Percentiles rank a stretch among this genome's conserved stretches.
phyloP scores from a whole-genome alignment of 2,113 vertebrate genomes.

The Platichthys stellatus region DNA sequence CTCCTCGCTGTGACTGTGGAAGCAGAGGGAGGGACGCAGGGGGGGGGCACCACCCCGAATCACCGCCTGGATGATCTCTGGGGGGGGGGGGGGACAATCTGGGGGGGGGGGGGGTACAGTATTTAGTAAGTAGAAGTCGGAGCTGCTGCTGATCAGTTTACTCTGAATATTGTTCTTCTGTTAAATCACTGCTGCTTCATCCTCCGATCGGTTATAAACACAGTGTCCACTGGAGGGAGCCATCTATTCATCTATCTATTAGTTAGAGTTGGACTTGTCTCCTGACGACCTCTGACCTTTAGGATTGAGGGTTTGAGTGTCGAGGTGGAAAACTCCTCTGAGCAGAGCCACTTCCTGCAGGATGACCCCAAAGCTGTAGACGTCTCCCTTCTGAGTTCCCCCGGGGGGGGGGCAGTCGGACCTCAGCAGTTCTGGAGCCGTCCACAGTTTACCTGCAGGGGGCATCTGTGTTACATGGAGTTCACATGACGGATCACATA shows the following conservation, averaged over 20 bases:
- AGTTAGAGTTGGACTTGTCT: neutral
- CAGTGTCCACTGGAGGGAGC: too few relatives aligned
- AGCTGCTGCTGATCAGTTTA: too few relatives aligned
- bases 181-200: too few relatives aligned
- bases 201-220: too few relatives aligned
- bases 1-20: slow-evolving; percentile 87
- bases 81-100: too few relatives aligned
- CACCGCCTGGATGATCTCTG: slow-evolving; percentile 88
- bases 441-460: slow-evolving; percentile 90
- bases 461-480: too few relatives aligned
- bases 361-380: slow-evolving; percentile 93
- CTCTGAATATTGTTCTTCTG: too few relatives aligned
- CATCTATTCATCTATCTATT: neutral
- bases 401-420: slow-evolving; percentile 65
- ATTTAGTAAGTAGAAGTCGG: too few relatives aligned
- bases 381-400: slow-evolving; percentile 89
- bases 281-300: slow-evolving; percentile 79
- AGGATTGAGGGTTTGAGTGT: slow-evolving; percentile 85
- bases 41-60: slow-evolving; percentile 72
- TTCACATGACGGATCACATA: too few relatives aligned
- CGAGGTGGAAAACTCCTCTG: slow-evolving; percentile 87
- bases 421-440: slow-evolving; percentile 87
- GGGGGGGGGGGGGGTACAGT: too few relatives aligned
- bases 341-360: slow-evolving; percentile 92
- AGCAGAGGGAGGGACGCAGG: slow-evolving; percentile 85